Percentiles rank a stretch among this genome's conserved stretches.
Evolutionary conservation across 2,797 vertebrate species (phyloP).

Genomic region (Malurus splendens): DNA sequence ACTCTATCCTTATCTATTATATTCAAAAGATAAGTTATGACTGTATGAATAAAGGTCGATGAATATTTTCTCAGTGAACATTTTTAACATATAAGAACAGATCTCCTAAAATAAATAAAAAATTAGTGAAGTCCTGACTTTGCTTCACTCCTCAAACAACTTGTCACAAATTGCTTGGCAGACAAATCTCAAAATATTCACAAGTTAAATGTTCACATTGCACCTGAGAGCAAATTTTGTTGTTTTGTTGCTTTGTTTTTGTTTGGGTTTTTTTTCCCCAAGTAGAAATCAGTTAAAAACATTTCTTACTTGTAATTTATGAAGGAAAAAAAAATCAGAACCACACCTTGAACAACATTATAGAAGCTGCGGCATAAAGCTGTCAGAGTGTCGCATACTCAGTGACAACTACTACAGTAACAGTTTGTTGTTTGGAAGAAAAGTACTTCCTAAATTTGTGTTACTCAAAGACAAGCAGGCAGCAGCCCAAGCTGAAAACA

Average conservation of each 20-base stretch:
- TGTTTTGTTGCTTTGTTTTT: neutral
- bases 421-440: neutral
- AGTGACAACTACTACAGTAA: neutral
- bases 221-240: neutral
- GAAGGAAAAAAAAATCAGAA: neutral
- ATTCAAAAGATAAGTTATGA: neutral
- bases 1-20: neutral
- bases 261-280: fast-evolving
- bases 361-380: neutral
- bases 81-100: neutral
- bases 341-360: neutral
- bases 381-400: neutral
- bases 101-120: neutral
- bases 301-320: neutral
- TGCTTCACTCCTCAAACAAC: neutral
- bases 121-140: neutral
- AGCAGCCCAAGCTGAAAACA: fast-evolving
- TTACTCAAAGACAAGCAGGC: neutral
- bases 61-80: neutral
- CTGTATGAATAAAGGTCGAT: neutral
- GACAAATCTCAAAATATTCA: neutral
- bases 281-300: neutral
- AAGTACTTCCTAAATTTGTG: neutral
- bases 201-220: neutral
- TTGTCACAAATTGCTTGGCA: neutral